These are phyloP conservation scores for Drosophila imparisetae DNA, from an alignment of 2,888 invertebrate species.

Conservation along the genomic window DNA sequence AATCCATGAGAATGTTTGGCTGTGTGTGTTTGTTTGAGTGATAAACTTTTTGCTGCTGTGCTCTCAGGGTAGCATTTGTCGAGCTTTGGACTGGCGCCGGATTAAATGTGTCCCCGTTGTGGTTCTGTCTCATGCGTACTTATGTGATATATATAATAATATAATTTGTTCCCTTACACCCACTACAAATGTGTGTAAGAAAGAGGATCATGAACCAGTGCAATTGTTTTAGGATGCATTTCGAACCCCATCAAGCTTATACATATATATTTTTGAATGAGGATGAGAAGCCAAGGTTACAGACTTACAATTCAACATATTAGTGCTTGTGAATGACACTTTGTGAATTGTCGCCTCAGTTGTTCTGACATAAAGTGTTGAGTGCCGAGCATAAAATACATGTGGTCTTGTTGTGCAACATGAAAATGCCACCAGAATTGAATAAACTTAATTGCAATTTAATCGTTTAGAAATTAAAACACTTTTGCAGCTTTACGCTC, in stretches of 20 bases:
- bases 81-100: slow-evolving; percentile 24
- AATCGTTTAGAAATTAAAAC: not conserved
- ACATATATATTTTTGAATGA: not conserved
- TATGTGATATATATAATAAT: slow-evolving; percentile 1
- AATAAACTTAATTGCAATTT: not conserved
- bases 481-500: not conserved
- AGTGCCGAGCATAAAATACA: not conserved
- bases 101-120: slow-evolving; percentile 44
- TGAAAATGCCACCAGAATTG: not conserved
- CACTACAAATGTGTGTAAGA: not conserved
- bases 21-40: slow-evolving; percentile 5
- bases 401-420: not conserved
- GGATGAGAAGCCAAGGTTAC: too few species aligned
- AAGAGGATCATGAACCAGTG: not conserved
- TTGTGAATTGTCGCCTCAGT: not conserved
- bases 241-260: not conserved
- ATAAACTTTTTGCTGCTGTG: slow-evolving; percentile 10
- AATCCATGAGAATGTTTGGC: slow-evolving; percentile 8
- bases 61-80: slow-evolving; percentile 27
- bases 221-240: not conserved
- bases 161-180: not conserved
- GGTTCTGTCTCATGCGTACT: slow-evolving; percentile 27
- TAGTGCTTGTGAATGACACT: not conserved
- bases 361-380: not conserved
- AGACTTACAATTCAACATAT: not conserved